Evolutionary conservation across 2,797 vertebrate species (phyloP), one percentile per base, ranked within the genome.

Genomic region (Ispidina lecontei): DNA sequence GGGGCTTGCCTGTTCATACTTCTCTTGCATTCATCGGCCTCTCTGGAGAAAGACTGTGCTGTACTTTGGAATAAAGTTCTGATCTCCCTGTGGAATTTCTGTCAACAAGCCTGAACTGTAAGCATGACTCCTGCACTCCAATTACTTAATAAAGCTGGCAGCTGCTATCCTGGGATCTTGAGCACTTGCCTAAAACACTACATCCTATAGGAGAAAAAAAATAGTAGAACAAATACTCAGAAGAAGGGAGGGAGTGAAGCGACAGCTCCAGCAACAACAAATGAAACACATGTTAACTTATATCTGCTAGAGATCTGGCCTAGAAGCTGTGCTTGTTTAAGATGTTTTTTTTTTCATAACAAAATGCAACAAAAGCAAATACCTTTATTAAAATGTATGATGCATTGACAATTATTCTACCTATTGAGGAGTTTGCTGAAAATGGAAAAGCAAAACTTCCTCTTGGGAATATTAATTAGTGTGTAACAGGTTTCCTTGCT

Each of bases 261-360:
- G 0, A 29, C 0, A 0, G 6, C 18, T 81, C 44, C 59, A 62
- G 19, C 0, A 1, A 28, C n/a, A 37, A 8, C 0, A 3, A 58
- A 28, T 3, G 33, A 79, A 81, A 37, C 8, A 20, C 28, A 25
- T 47, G 8, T 6, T 39, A 29, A 4, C 3, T 39, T 31, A 5
- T 8, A 7, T 8, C 51, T 67, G 14, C 33, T 31, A 51, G 12
- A 87, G 19, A 73, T 44, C 46, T 87, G 54, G 46, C 35, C 58
- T 14, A 9, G 25, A 31, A 54, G 11, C 14, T 3, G 22, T 39
- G 26, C 22, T 43, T 64, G 3, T 29, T 69, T 49, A 41, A 44
- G 21, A 23, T 64, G 11, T 2, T 35, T 35, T 35, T 81, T 56
- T 31, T 26, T 28, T 9, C 55, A 56, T 35, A 84, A 63, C 22